A percentile compares a stretch with the other conserved stretches of the same genome.
Conservation (phyloP, 2,797 vertebrate genomes). For the Rhinoraja longicauda region DNA sequence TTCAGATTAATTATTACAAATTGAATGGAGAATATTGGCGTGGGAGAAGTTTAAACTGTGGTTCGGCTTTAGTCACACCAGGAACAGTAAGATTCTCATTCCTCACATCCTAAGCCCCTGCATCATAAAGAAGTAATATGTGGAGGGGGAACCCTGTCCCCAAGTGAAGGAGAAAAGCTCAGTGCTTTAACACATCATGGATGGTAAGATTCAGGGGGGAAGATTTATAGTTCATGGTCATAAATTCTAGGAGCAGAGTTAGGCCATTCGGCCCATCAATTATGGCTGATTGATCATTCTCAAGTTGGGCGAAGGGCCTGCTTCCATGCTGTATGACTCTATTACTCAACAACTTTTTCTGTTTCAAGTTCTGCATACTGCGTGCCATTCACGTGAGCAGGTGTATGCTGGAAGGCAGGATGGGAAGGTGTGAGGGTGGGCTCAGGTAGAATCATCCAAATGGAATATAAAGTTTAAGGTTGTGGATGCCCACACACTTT, state of each 20-base stretch:
- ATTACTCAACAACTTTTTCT: not conserved
- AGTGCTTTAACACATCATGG: not conserved
- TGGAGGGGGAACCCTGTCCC: not conserved
- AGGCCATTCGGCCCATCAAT: too few relatives aligned
- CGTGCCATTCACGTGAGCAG: not conserved
- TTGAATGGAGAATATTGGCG: not conserved
- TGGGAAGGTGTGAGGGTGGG: too few relatives aligned
- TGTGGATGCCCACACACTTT: too few relatives aligned
- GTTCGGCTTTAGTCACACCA: not conserved
- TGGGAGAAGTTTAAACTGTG: not conserved
- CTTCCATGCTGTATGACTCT: too few relatives aligned
- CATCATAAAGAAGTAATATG: not conserved
- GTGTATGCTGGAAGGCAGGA: too few relatives aligned
- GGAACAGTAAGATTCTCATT: not conserved
- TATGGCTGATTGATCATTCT: too few relatives aligned
- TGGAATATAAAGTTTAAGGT: too few relatives aligned
- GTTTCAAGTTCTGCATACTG: not conserved
- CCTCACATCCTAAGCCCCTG: not conserved
- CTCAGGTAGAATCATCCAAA: too few relatives aligned
- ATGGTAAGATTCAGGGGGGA: too few relatives aligned
- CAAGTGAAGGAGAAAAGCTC: not conserved
- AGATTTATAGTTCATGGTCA: too few relatives aligned
- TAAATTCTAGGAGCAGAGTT: too few relatives aligned
- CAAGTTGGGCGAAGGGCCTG: too few relatives aligned
- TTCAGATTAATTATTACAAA: not conserved